These are phyloP conservation scores for Phoenicopterus ruber DNA, from an alignment of 2,113 vertebrate genomes.

Conservation along the genomic window DNA sequence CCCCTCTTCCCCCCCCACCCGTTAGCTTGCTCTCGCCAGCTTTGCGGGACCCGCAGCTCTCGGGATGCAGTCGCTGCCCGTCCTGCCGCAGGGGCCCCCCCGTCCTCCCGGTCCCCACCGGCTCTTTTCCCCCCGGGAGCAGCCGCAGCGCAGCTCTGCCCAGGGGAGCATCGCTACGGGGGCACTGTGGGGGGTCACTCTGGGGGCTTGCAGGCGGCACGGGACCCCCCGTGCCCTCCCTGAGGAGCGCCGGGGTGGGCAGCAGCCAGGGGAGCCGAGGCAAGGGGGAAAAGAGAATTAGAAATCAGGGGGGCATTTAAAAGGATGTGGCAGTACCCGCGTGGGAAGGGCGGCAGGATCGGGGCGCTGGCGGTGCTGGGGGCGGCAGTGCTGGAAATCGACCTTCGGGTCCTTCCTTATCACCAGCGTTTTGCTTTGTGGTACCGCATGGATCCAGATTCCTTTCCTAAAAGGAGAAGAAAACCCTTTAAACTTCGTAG, in stretches of 20 bases:
- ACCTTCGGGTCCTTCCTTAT: not conserved
- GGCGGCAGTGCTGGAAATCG: not conserved
- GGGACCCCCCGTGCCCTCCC: not conserved
- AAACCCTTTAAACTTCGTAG: not conserved
- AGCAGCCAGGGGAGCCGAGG: not conserved
- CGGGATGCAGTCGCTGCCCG: not conserved
- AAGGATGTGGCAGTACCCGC: not conserved
- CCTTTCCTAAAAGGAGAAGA: not conserved
- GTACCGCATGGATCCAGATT: accelerated
- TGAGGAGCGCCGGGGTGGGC: accelerated
- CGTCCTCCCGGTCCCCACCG: not conserved
- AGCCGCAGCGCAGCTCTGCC: not conserved
- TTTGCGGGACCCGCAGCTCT: not conserved
- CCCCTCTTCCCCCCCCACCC: not conserved
- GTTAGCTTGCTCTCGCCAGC: not conserved
- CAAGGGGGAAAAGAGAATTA: not conserved
- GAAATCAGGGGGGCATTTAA: not conserved
- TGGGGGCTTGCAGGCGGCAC: not conserved
- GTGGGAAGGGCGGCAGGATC: not conserved
- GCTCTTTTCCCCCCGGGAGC: not conserved
- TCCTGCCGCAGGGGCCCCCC: not conserved
- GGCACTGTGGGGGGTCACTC: not conserved
- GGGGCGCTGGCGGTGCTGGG: not conserved
- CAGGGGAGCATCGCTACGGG: accelerated
- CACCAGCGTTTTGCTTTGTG: not conserved